phyloP scores from a whole-genome alignment of 2,888 invertebrate genomes.

The Nipponacmea schrenckii region DNA sequence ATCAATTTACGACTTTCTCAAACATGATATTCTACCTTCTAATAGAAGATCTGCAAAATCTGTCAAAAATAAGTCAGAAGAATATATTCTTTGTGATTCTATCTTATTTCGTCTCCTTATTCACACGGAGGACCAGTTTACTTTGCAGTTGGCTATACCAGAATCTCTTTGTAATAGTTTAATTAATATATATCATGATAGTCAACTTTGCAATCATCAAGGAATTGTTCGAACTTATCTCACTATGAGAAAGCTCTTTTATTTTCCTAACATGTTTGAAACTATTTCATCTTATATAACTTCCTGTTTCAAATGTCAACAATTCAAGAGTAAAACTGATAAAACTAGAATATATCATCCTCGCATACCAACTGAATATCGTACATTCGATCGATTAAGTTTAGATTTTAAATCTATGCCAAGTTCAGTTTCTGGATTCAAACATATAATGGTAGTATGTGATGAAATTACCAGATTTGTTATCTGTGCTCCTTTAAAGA shows the following conservation, averaged over 20 bases:
- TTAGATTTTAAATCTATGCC: too few species aligned
- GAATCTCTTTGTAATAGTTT: too few species aligned
- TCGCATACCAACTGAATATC: neutral
- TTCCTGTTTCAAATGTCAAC: neutral
- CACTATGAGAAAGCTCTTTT: conserved; percentile 1
- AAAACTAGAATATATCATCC: conserved; percentile 3
- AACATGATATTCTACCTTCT: too few species aligned
- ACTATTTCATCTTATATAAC: neutral
- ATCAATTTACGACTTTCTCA: too few species aligned
- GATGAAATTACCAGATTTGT: neutral
- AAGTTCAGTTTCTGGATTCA: neutral
- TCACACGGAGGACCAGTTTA: too few species aligned
- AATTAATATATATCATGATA: neutral
- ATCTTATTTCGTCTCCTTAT: too few species aligned
- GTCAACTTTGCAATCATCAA: neutral
- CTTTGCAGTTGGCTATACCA: too few species aligned
- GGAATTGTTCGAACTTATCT: neutral
- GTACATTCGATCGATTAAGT: neutral
- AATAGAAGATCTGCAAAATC: too few species aligned
- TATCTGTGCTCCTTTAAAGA: neutral
- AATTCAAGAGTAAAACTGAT: neutral
- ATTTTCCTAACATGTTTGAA: neutral
- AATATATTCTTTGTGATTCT: too few species aligned
- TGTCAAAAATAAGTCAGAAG: too few species aligned
- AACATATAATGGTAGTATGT: neutral